Base-by-base conservation (phyloP, 2,113 vertebrate species). In the Anthoscopus minutus region DNA sequence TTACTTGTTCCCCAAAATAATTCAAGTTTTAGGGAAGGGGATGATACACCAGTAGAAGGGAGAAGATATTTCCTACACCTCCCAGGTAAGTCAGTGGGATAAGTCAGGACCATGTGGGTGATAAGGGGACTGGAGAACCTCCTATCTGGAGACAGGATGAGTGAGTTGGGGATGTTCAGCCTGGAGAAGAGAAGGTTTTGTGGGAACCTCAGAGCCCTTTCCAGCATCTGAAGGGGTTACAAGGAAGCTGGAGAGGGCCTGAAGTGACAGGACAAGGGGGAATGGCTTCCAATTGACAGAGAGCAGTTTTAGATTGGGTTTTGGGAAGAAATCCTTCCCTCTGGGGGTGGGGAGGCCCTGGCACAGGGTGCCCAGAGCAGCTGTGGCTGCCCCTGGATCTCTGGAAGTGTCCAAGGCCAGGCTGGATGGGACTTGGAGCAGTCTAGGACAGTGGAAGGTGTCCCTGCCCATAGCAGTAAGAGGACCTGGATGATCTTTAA, bases 301-400 rank as follows among this genome's bases (percentile, higher is more conserved):
- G n/a, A 17, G 10, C 3, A 16, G 27, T 14, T 8, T 42, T 33
- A 48, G 71, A 9, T 56, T 5, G 21, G 56, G 9, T 48, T 20
- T 4, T 1, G 0, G 12, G 47, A 20, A 42, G 40, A 1, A 83
- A 56, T 83, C 6, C 0, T 6, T 42, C 10, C 17, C 42, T 33
- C 40, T 0, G 31, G 69, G 54, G 30, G 14, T 11, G 61, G 20
- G 1, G 0, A 69, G 54, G 17, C 54, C 20, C 78, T 47, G 30
- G 78, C 45, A 40, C 45, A 74, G 61, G 53, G 11, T 53, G 24
- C 30, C 56, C 50, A 72, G 58, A 37, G 44, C 0, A 72, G 67
- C 66, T 80, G 61, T 7, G 70, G n/a, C 38, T 61, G n/a, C 20
- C 38, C 20, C 53, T 84, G n/a, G n/a, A 67, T 45, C 45, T 33